These are phyloP conservation scores for Antidorcas marsupialis DNA, from an alignment of 2,113 vertebrate genomes.

Conservation along the genomic window DNA sequence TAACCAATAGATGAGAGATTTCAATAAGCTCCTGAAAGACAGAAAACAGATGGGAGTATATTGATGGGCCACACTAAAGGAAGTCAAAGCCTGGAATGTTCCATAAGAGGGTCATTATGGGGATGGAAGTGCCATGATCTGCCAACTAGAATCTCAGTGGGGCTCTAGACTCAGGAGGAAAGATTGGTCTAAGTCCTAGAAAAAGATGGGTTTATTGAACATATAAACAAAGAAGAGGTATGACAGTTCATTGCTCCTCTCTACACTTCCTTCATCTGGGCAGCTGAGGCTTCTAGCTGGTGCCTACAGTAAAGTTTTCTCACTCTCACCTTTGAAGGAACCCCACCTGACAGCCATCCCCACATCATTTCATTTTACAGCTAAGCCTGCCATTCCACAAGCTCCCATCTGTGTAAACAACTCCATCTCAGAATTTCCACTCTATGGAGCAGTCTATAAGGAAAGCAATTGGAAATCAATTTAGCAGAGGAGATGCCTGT, in stretches of 20 bases:
- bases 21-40: background rate
- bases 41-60: background rate
- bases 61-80: background rate
- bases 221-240: background rate
- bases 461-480: background rate
- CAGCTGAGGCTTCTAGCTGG: background rate
- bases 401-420: background rate
- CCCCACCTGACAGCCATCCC: background rate
- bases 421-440: background rate
- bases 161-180: background rate
- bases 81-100: background rate
- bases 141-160: background rate
- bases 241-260: background rate
- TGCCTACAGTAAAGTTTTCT: background rate
- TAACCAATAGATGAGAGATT: background rate
- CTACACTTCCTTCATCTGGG: background rate
- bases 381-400: background rate
- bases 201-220: background rate
- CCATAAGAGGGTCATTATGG: background rate
- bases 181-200: background rate
- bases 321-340: background rate
- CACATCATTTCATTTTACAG: background rate
- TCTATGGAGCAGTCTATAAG: background rate
- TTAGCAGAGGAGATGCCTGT: background rate
- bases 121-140: background rate